Percentiles rank a stretch among this genome's conserved stretches.
phyloP scores from a whole-genome alignment of 2,113 vertebrate species.

The Grantiella picta region DNA sequence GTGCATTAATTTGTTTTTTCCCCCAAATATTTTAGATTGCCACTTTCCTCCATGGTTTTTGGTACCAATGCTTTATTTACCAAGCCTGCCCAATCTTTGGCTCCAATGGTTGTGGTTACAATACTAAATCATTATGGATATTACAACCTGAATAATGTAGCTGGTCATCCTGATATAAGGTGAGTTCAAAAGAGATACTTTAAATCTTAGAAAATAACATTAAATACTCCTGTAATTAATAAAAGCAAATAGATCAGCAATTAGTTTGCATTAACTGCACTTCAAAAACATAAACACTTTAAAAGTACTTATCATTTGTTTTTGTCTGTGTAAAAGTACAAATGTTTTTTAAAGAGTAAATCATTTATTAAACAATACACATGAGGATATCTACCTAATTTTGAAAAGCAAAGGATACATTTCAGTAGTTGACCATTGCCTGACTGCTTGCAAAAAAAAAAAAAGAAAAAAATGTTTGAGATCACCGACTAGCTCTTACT shows the following conservation, averaged over 20 bases:
- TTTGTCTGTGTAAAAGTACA: background rate
- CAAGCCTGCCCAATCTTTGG: slow-evolving; percentile 87
- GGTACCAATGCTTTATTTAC: slow-evolving; percentile 90
- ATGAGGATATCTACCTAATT: background rate
- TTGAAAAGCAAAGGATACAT: background rate
- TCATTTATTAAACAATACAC: background rate
- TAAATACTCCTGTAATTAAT: background rate
- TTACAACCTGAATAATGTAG: slow-evolving; percentile 69
- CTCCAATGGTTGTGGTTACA: slow-evolving; percentile 83
- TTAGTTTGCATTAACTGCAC: background rate
- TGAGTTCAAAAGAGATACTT: slow-evolving; percentile 40
- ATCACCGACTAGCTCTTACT: background rate
- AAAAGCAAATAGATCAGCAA: background rate
- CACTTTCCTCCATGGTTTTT: slow-evolving; percentile 89
- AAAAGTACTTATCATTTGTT: background rate
- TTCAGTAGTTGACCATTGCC: background rate
- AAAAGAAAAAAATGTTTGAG: background rate
- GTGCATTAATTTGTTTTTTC: background rate
- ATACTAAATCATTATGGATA: slow-evolving; percentile 86
- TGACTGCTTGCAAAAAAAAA: background rate
- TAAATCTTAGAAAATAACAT: background rate
- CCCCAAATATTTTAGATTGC: slow-evolving; percentile 72
- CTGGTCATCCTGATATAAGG: slow-evolving; percentile 62
- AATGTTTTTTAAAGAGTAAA: background rate
- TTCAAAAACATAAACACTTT: background rate